Base-by-base conservation (phyloP, 2,113 vertebrate genomes). In the Puffinus mauretanicus region DNA sequence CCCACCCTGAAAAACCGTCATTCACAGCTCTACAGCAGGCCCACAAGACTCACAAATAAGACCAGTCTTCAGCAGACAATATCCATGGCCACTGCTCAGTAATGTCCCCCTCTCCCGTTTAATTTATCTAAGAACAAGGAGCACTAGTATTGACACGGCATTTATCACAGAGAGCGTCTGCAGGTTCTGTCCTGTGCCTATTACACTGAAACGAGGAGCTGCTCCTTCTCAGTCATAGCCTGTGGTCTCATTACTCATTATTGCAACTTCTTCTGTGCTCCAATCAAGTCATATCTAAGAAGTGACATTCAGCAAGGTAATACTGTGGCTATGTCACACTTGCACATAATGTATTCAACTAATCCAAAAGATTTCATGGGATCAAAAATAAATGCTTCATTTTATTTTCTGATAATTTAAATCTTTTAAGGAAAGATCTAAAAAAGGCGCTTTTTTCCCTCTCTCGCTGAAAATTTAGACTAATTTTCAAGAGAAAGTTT, bases 391-490 rank as follows among this genome's bases (percentile, higher is more conserved):
- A 78, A 60, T n/a, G 6, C 7, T 82, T 78, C 9, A 11, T 19
- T 57, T 44, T 62, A 12, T 34, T 75, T 84, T 85, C 38, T 60
- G 18, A 55, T 17, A n/a, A 66, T 81, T 64, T n/a, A 58, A 73
- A 46, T 62, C 3, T 71, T 79, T 10, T 27, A 70, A 67, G 26
- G 52, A 49, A 82, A 55, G 1, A 51, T 10, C 11, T 65, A 34
- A 70, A 69, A 67, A 42, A 34, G 2, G 3, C 0, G 16, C 32
- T 42, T 54, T 16, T 9, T 10, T 1, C 5, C 1, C 2, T 3
- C 5, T 3, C 3, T 10, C 17, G 14, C 38, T 32, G 3, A 51
- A 44, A 42, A 55, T 11, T 22, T 11, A 36, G 13, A 36, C 0
- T 4, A 54, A 77, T 38, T 47, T 71, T 76, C 32, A 67, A 61